These are phyloP conservation scores for Phylloscopus trochilus DNA, from an alignment of 2,113 vertebrate genomes.

Conservation along the genomic window DNA sequence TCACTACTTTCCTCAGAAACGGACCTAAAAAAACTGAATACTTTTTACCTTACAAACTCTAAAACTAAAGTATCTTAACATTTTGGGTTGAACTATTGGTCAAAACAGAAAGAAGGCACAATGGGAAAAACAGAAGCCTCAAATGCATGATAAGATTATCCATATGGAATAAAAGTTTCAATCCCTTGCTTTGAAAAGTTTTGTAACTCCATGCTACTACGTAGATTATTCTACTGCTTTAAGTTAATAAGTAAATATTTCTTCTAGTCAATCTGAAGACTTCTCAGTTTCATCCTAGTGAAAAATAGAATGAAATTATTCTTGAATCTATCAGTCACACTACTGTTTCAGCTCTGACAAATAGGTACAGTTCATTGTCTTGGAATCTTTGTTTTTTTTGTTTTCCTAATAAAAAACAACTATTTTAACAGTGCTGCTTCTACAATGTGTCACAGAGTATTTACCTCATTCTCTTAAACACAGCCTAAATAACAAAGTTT, in stretches of 20 bases:
- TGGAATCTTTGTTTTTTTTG: too few relatives aligned
- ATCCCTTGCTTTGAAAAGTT: not conserved
- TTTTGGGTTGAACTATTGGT: not conserved
- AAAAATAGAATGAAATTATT: not conserved
- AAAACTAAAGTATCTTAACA: not conserved
- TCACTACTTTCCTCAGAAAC: not conserved
- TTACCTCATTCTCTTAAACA: not conserved
- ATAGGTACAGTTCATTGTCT: not conserved
- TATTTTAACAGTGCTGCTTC: not conserved
- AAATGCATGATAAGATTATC: not conserved
- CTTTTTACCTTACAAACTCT: not conserved
- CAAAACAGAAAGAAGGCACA: not conserved
- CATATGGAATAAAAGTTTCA: not conserved
- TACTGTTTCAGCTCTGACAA: not conserved
- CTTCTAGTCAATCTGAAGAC: not conserved
- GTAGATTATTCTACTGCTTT: not conserved
- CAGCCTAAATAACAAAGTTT: not conserved
- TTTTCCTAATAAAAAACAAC: not conserved
- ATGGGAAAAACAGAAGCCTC: not conserved
- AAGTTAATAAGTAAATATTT: not conserved
- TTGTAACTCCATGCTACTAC: not conserved
- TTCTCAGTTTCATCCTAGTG: not conserved
- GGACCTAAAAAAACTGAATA: not conserved
- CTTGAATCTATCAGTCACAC: not conserved
- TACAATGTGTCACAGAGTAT: not conserved